These are phyloP conservation scores for Chrysopilus asiliformis DNA, from an alignment of 2,888 invertebrate species.

Conservation along the genomic window DNA sequence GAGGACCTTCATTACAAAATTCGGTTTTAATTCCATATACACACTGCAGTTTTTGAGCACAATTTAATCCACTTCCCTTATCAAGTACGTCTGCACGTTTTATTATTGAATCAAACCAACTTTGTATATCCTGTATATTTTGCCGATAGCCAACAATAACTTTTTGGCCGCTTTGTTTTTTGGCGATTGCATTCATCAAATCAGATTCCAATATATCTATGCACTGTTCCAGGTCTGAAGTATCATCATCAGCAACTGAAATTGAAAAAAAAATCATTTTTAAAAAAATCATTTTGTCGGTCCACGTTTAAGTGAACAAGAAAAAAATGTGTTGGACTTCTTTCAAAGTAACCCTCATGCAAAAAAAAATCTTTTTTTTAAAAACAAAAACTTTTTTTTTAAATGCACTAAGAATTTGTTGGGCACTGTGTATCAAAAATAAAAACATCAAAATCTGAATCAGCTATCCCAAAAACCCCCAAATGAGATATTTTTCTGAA, in stretches of 20 bases:
- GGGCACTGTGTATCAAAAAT: too few species aligned
- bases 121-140: slow-evolving; percentile 59
- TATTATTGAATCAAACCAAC: slow-evolving; percentile 67
- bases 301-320: too few species aligned
- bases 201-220: slow-evolving; percentile 57
- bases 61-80: slow-evolving; percentile 70
- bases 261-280: too few species aligned
- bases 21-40: slow-evolving; percentile 60
- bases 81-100: slow-evolving; percentile 73
- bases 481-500: too few species aligned
- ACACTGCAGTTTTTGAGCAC: slow-evolving; percentile 62
- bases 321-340: too few species aligned
- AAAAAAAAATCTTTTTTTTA: too few species aligned
- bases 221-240: slow-evolving; percentile 56
- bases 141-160: slow-evolving; percentile 67
- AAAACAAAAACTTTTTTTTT: too few species aligned
- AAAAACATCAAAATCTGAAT: too few species aligned
- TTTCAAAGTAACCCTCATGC: too few species aligned
- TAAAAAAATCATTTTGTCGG: too few species aligned
- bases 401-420: too few species aligned
- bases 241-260: slow-evolving; percentile 43
- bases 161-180: slow-evolving; percentile 62
- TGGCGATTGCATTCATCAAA: slow-evolving; percentile 54
- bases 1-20: slow-evolving; percentile 58
- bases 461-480: too few species aligned